Evolutionary conservation across 2,113 vertebrate genomes (phyloP).

Genomic region (Serilophus lunatus): DNA sequence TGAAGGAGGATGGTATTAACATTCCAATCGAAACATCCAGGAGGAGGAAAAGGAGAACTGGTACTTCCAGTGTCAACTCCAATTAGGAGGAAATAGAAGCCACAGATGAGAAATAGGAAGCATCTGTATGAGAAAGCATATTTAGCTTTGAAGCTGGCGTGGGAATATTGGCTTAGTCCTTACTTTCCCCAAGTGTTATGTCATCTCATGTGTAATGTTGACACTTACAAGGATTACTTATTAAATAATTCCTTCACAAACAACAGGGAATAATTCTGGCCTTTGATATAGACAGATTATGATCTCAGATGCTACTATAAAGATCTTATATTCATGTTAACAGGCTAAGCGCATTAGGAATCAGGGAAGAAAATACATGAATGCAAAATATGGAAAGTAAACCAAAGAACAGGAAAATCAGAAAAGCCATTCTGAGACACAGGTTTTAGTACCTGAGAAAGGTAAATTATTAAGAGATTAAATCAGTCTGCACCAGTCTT

Average conservation of each 20-base stretch:
- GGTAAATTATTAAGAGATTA: slow-evolving; percentile 26
- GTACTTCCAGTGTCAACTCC: slow-evolving; percentile 61
- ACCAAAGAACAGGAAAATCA: slow-evolving; percentile 18
- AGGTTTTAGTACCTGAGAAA: slow-evolving; percentile 23
- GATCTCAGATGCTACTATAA: slow-evolving; percentile 57
- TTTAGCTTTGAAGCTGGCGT: slow-evolving; percentile 66
- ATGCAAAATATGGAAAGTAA: slow-evolving; percentile 48
- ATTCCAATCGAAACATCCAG: slow-evolving; percentile 69
- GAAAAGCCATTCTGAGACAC: slow-evolving; percentile 12
- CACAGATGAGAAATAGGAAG: slow-evolving; percentile 63
- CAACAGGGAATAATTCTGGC: slow-evolving; percentile 65
- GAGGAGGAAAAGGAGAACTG: slow-evolving; percentile 51
- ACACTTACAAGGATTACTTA: slow-evolving; percentile 66
- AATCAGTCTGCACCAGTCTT: background rate
- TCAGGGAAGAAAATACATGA: background rate
- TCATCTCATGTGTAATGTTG: slow-evolving; percentile 64
- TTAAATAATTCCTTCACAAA: slow-evolving; percentile 74
- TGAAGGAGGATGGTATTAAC: slow-evolving; percentile 33
- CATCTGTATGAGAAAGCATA: slow-evolving; percentile 49
- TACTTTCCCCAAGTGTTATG: slow-evolving; percentile 66
- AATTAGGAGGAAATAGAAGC: slow-evolving; percentile 58
- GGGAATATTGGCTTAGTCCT: slow-evolving; percentile 67
- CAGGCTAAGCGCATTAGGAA: slow-evolving; percentile 41
- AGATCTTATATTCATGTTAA: slow-evolving; percentile 32
- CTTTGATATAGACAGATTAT: slow-evolving; percentile 69